Percentiles rank a stretch among this genome's conserved stretches.
These are phyloP conservation scores for Dioctria rufipes DNA, from an alignment of 2,888 invertebrate species.

Conservation along the genomic window DNA sequence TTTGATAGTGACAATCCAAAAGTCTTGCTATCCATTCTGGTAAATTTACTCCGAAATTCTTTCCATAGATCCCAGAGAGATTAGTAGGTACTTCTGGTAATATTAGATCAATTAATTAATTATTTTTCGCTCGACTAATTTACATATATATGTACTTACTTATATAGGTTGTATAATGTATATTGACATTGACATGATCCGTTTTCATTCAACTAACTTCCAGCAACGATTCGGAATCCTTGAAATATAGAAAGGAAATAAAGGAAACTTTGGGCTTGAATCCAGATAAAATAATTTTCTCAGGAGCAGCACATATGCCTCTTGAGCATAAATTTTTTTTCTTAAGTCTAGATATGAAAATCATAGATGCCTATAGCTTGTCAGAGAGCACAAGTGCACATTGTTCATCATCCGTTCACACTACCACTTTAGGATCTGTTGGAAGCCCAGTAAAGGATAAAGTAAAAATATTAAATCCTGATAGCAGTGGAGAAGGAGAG, in stretches of 20 bases:
- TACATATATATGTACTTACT: too few species aligned
- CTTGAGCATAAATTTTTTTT: constrained; percentile 88
- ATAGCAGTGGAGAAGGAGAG: constrained; percentile 82
- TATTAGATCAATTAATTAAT: too few species aligned
- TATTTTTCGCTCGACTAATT: too few species aligned
- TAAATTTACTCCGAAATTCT: too few species aligned
- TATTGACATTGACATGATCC: too few species aligned
- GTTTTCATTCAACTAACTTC: too few species aligned
- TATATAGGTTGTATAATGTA: too few species aligned
- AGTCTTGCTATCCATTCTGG: too few species aligned
- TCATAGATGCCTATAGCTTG: constrained; percentile 91
- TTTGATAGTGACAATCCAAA: too few species aligned
- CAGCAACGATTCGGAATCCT: constrained; percentile 72
- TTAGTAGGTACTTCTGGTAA: too few species aligned
- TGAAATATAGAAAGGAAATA: constrained; percentile 83
- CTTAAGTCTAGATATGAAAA: constrained; percentile 84
- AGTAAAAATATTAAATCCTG: constrained; percentile 78
- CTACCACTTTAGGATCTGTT: constrained; percentile 77
- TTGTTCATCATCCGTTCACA: constrained; percentile 70
- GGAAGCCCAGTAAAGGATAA: constrained; percentile 79
- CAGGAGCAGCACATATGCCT: constrained; percentile 88
- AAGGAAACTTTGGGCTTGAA: constrained; percentile 84
- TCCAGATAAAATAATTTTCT: constrained; percentile 77
- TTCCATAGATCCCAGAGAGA: too few species aligned
- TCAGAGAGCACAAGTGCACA: constrained; percentile 88